Base-by-base conservation (phyloP, 1,140 invertebrate species). In the Pseudomyrmex sp. region DNA sequence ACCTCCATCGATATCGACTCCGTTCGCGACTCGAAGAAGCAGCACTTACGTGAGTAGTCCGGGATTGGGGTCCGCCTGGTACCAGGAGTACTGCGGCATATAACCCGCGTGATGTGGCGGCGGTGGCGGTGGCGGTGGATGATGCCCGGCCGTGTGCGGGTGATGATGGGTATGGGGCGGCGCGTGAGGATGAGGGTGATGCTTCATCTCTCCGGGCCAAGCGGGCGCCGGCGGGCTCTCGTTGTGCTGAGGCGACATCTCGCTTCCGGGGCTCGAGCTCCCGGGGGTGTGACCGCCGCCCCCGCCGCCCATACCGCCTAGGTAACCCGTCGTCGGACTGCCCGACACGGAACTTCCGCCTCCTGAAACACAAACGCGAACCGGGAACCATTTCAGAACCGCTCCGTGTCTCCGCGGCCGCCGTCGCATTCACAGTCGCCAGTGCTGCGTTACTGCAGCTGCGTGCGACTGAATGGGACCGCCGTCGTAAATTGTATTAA, bases 41-140 rank as follows among this genome's bases (percentile, higher is more conserved):
- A 69, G 46, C 79, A 95, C 96, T 96, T 93, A 97, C 96, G 96
- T 97, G 90, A 97, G 95, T 85, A 97, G 94, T 92, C 96, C 96
- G 86, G 96, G 96, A 94, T 96, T 96, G 83, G 96, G 95, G 85
- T 96, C 96, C 82, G 96, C 93, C 92, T 97, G 96, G 93, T 97
- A 97, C 96, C 96, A 97, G 80, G 96, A 96, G 93, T 97, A 97
- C 94, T 97, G 96, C 72, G 96, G 96, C 94, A 97, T 96, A 93
- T 96, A 96, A 82, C 96, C 95, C 74, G 94, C 92, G 85, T 94
- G 94, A 91, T 95, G 92, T 62, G 93, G 91, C 73, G 94, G 93
- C 63, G 93, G 92, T 63, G 94, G 93, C 74, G 94, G 94, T 23
- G 93, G 93, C 48, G 93, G 93, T 83, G 95, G 96, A 92, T 96